A percentile compares a stretch with the other conserved stretches of the same genome.
Conservation (phyloP, 2,113 vertebrate genomes). For the Leptobrachium ailaonicum region DNA sequence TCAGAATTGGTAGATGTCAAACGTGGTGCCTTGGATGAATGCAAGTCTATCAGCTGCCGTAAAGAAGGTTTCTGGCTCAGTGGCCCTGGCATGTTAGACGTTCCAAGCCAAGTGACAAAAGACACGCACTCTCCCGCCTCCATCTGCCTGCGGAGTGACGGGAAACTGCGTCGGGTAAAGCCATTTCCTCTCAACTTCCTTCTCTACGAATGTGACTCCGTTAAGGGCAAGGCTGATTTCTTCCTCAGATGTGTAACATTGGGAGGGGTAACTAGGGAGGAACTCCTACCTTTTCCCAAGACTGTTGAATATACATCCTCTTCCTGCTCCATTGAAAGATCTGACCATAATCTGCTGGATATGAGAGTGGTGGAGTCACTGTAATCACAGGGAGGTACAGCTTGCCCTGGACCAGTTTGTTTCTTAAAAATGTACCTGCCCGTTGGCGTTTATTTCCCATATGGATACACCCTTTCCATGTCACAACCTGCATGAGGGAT, state of each 20-base stretch:
- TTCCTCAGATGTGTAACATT: constrained; percentile 14
- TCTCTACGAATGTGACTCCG: neutral
- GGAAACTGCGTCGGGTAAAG: neutral
- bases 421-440: no score
- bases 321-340: constrained; percentile 3
- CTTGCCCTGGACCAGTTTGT: no score
- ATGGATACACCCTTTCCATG: no score
- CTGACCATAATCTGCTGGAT: neutral
- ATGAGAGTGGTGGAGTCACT: neutral
- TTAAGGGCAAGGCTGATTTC: neutral
- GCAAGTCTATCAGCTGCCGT: no score
- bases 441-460: no score
- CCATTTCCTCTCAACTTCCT: neutral
- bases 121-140: neutral
- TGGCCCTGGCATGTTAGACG: no score
- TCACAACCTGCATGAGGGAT: no score
- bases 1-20: no score
- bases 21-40: no score
- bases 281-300: no score
- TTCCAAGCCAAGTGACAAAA: no score
- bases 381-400: neutral
- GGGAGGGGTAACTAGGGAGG: neutral
- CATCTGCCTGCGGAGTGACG: neutral
- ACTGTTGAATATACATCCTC: neutral
- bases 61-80: no score